phyloP scores from a whole-genome alignment of 1,140 invertebrate species.

The Carcinoscorpius rotundicauda region DNA sequence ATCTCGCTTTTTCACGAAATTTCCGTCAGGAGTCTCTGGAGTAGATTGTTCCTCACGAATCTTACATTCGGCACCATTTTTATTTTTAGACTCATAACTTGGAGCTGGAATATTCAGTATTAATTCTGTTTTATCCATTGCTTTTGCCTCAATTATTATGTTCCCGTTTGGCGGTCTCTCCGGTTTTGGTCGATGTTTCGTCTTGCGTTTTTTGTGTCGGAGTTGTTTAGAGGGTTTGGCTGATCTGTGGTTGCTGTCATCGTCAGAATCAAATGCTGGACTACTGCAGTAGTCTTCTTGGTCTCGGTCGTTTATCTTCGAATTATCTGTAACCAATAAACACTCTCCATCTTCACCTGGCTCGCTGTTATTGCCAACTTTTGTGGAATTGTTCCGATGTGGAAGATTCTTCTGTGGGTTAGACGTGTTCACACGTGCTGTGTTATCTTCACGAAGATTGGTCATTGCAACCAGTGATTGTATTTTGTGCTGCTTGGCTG shows the following conservation, averaged over 20 bases:
- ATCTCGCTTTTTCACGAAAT: no score
- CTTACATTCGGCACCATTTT: no score
- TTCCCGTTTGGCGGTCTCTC: conserved; percentile 12
- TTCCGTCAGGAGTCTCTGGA: no score
- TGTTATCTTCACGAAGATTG: conserved; percentile 46
- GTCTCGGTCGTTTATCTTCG: conserved; percentile 25
- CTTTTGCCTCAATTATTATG: conserved; percentile 23
- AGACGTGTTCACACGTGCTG: conserved; percentile 2
- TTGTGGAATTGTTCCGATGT: no score
- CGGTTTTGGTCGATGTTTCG: conserved; percentile 14
- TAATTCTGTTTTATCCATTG: conserved; percentile 3
- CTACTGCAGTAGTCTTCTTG: conserved; percentile 80
- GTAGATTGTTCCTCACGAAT: no score
- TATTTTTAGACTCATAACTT: not conserved
- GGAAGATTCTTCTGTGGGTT: conserved; percentile 15
- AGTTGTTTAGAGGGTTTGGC: conserved; percentile 27
- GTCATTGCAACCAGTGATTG: conserved; percentile 82
- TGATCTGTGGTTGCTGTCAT: conserved; percentile 46
- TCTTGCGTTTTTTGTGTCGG: conserved; percentile 6
- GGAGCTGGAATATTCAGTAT: no score
- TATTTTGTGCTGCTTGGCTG: conserved; percentile 86
- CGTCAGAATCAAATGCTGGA: conserved; percentile 90
- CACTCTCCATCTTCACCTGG: not conserved
- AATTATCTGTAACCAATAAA: not conserved
- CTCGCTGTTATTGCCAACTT: not conserved